Percentiles rank a stretch among this genome's conserved stretches.
Conservation (phyloP, 2,797 vertebrate species). For the Chiroxiphia lanceolata region DNA sequence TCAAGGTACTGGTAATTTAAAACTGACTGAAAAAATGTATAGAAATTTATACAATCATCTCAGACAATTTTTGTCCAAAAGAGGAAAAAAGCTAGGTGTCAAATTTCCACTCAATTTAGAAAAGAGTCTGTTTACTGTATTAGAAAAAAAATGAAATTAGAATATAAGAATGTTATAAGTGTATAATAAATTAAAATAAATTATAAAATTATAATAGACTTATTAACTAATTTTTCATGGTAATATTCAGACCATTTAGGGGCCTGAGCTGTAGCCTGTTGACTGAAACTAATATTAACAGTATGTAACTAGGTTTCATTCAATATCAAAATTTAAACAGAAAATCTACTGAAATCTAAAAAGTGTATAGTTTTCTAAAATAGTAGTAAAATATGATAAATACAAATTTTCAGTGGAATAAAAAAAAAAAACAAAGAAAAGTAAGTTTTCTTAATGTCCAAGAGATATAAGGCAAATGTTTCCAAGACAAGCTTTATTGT, state of each 20-base stretch:
- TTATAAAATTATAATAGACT: neutral
- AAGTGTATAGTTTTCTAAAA: rapidly evolving
- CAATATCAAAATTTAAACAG: neutral
- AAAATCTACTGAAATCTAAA: neutral
- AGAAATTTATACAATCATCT: neutral
- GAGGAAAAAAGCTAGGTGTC: neutral
- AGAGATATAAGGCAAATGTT: neutral
- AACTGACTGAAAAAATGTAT: neutral
- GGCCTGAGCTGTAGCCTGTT: neutral
- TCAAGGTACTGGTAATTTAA: neutral
- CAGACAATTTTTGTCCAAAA: neutral
- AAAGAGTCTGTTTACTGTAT: neutral
- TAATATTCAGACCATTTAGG: neutral
- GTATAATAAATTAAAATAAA: neutral
- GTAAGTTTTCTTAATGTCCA: neutral
- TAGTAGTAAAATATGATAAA: neutral
- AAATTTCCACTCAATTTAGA: neutral
- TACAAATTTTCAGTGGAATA: neutral
- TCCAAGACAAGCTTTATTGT: neutral
- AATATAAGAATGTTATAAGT: neutral
- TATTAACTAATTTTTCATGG: neutral
- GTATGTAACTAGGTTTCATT: neutral
- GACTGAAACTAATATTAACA: neutral
- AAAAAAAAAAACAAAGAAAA: neutral
- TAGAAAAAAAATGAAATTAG: neutral